These are phyloP conservation scores for Taeniopygia guttata DNA, from an alignment of 2,797 vertebrate species.

Conservation along the genomic window DNA sequence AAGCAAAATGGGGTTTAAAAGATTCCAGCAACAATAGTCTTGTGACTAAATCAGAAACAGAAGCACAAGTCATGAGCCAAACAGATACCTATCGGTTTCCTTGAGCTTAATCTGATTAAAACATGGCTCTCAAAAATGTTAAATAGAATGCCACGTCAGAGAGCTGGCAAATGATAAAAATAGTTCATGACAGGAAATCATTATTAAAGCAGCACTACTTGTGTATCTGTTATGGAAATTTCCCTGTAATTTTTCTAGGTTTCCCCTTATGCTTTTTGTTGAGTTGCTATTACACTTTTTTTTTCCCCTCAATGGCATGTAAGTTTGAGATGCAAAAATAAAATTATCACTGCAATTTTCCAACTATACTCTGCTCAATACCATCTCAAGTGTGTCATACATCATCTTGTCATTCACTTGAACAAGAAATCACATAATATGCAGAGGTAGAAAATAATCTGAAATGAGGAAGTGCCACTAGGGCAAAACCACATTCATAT, in stretches of 20 bases:
- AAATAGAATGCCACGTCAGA: conserved; percentile 75
- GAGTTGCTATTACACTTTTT: neutral
- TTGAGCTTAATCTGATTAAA: conserved; percentile 83
- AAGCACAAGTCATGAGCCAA: conserved; percentile 73
- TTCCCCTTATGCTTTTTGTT: conserved; percentile 62
- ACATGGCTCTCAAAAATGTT: conserved; percentile 74
- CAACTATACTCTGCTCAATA: conserved; percentile 48
- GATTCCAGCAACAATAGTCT: conserved; percentile 76
- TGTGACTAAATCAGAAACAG: conserved; percentile 83
- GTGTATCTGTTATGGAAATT: conserved; percentile 77
- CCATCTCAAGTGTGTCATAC: conserved; percentile 37
- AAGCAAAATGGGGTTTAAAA: conserved; percentile 71
- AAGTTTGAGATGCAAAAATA: conserved; percentile 62
- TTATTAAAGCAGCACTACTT: conserved; percentile 74
- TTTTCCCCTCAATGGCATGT: neutral
- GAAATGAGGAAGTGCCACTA: neutral
- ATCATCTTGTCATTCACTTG: conserved; percentile 51
- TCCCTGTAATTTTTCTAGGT: conserved; percentile 72
- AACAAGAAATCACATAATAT: conserved; percentile 36
- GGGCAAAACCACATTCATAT: neutral
- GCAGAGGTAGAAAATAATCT: conserved; percentile 24
- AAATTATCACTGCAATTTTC: conserved; percentile 62
- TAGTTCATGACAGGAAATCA: conserved; percentile 73
- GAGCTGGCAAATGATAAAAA: conserved; percentile 73
- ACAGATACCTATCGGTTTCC: conserved; percentile 81